Evolutionary conservation across 2,888 invertebrate species (phyloP).

Genomic region (Amorpha juglandis): DNA sequence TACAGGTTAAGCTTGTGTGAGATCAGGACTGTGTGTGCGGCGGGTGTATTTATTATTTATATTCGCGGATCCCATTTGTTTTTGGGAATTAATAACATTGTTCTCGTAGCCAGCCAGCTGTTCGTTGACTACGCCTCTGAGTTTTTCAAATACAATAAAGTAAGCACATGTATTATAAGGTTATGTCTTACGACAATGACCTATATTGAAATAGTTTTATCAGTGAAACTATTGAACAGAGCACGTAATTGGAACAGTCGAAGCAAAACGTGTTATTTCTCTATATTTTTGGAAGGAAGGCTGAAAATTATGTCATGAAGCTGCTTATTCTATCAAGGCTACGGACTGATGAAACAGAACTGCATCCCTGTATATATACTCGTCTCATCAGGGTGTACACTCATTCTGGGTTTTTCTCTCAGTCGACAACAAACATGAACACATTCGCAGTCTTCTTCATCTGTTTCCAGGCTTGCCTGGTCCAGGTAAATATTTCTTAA

Average conservation of each 20-base stretch:
- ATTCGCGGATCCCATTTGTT: too few species aligned
- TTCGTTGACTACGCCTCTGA: too few species aligned
- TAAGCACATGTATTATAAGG: not conserved
- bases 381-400: not conserved
- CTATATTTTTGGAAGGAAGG: not conserved
- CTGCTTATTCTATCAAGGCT: not conserved
- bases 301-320: not conserved
- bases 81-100: too few species aligned
- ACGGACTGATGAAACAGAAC: not conserved
- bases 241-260: not conserved
- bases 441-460: slow-evolving; percentile 35
- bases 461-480: slow-evolving; percentile 36
- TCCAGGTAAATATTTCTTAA: slow-evolving; percentile 30
- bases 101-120: too few species aligned
- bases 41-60: too few species aligned
- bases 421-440: slow-evolving; percentile 33
- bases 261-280: slow-evolving; percentile 5
- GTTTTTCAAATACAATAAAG: too few species aligned
- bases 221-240: slow-evolving; percentile 1
- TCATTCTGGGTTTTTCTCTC: slow-evolving; percentile 21
- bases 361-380: slow-evolving; percentile 16
- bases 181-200: not conserved
- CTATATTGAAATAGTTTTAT: slow-evolving; percentile 15
- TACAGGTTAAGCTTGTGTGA: too few species aligned
- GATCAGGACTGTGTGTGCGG: too few species aligned